Evolutionary conservation across 2,797 vertebrate genomes (phyloP), one percentile per base, ranked within the genome.

Genomic region (Pantherophis alleghaniensis): DNA sequence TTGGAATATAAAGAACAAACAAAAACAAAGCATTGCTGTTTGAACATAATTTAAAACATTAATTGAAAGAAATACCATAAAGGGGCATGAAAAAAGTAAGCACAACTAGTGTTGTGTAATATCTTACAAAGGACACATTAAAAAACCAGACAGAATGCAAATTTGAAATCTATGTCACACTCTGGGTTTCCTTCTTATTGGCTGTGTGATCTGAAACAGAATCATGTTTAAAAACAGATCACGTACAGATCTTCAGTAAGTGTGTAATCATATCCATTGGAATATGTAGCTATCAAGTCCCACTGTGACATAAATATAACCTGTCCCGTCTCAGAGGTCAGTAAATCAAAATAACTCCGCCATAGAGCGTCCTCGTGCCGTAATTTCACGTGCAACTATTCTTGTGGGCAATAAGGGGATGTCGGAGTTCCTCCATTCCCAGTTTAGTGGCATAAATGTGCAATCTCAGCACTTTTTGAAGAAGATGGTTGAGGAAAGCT

Each of bases 141-240:
- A 18, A 91, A 86, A 42, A 28, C 4, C n/a, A 79, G 24, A 59
- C 3, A 66, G 1, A 5, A 9, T n/a, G n/a, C 12, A 7, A 57
- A n/a, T 42, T 66, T 89, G 57, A 91, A 93, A 93, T 28, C 12
- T 55, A 63, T 42, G 22, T 47, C 74, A 83, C 26, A 56, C 20
- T 37, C 37, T 56, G 32, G 6, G 51, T 28, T 88, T n/a, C 10
- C 66, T 12, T 51, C n/a, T 88, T 59, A 28, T 56, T 57, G n/a
- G 18, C 69, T 63, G 51, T 66, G 57, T 60, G 93, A 91, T 89
- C 89, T 93, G 86, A 87, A 91, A 88, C 69, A 89, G 93, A 91
- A 93, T 89, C 93, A 12, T 93, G 51, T 91, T 91, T 89, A 91
- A 93, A 91, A 93, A 89, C 90, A 89, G 92, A 89, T 91, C 47